Percentiles rank a stretch among this genome's conserved stretches.
phyloP scores from a whole-genome alignment of 2,797 vertebrate species.

The Chaetodon trifasciatus region DNA sequence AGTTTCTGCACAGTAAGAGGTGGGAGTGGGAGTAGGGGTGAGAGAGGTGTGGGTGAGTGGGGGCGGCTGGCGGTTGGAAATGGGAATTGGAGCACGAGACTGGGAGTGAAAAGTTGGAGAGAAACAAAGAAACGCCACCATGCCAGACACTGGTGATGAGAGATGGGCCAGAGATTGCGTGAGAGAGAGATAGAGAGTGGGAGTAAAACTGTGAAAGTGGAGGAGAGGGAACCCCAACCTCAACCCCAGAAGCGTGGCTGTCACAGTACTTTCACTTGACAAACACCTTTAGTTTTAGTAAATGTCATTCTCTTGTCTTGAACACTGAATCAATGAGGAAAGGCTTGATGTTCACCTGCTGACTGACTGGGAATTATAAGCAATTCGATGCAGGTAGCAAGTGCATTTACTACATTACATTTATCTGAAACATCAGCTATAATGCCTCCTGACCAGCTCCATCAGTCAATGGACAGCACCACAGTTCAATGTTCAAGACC shows the following conservation, averaged over 20 bases:
- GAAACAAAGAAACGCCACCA: slow-evolving; percentile 59
- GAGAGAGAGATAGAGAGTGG: slow-evolving; percentile 30
- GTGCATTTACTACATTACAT: neutral
- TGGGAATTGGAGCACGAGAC: slow-evolving; percentile 42
- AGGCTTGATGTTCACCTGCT: neutral
- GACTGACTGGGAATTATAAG: neutral
- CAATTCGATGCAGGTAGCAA: neutral
- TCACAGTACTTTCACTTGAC: neutral
- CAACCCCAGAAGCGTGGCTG: neutral
- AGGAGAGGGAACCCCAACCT: slow-evolving; percentile 9
- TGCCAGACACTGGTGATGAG: slow-evolving; percentile 51
- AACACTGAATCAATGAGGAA: neutral
- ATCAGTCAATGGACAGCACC: neutral
- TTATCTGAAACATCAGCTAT: neutral
- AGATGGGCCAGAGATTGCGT: slow-evolving; percentile 50
- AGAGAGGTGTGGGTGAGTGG: slow-evolving; percentile 58
- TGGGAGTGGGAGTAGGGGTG: slow-evolving; percentile 51
- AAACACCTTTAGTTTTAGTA: slow-evolving; percentile 21
- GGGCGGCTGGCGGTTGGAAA: slow-evolving; percentile 51
- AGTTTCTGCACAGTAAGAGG: slow-evolving; percentile 69
- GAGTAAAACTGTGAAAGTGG: slow-evolving; percentile 43
- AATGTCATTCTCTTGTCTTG: neutral
- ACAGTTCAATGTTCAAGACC: neutral
- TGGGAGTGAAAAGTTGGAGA: slow-evolving; percentile 53
- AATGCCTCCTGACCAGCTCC: neutral